Conservation (phyloP, 2,888 invertebrate species). For the Athalia cordata region DNA sequence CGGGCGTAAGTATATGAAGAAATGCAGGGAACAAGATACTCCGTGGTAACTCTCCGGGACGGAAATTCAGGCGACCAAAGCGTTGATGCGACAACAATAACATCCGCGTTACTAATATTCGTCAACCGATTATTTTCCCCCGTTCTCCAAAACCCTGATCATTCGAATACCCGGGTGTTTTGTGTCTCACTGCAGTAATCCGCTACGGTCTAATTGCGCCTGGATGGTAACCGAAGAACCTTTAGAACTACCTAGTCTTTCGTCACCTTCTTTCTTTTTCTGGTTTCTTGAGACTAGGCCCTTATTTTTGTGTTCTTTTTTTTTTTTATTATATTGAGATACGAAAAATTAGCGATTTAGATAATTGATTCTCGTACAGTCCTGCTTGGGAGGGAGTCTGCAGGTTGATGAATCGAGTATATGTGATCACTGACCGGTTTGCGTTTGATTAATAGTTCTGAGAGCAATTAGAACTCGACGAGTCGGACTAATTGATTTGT, state of each 20-base stretch:
- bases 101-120: conserved; percentile 1
- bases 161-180: conserved; percentile 8
- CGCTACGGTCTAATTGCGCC: conserved; percentile 42
- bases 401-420: too few relatives aligned
- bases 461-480: too few relatives aligned
- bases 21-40: background rate
- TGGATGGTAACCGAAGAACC: conserved; percentile 36
- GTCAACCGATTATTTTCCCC: background rate
- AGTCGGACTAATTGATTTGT: background rate
- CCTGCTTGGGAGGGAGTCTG: too few relatives aligned
- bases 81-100: background rate
- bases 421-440: background rate
- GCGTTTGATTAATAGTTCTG: background rate
- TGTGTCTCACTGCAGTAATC: conserved; percentile 29
- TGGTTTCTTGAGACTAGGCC: too few relatives aligned
- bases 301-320: too few relatives aligned
- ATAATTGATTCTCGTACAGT: too few relatives aligned
- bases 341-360: too few relatives aligned
- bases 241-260: conserved; percentile 7
- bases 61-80: background rate
- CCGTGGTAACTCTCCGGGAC: background rate
- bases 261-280: conserved; percentile 23
- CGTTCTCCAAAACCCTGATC: background rate
- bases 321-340: background rate
- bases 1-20: background rate